phyloP scores from a whole-genome alignment of 2,888 invertebrate species.

The Panopea generosa region DNA sequence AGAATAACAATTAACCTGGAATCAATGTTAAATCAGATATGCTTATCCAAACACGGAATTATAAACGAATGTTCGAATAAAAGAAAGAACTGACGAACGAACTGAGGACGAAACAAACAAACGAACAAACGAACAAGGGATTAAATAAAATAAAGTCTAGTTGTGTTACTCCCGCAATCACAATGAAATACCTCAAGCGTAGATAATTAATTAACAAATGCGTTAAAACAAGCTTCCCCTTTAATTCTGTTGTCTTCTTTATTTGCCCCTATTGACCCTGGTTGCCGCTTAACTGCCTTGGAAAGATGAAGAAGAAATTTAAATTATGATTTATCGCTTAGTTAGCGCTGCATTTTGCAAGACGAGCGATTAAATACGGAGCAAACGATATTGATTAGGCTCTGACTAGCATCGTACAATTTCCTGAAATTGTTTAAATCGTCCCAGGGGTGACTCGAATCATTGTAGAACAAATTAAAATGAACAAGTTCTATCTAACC shows the following conservation, averaged over 20 bases:
- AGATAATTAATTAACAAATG: too few species aligned
- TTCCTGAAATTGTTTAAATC: constrained; percentile 48
- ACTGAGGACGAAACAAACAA: too few species aligned
- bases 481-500: constrained; percentile 62
- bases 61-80: too few species aligned
- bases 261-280: constrained; percentile 7
- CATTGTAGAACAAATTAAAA: constrained; percentile 55
- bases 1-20: too few species aligned
- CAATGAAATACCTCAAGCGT: too few species aligned
- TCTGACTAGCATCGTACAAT: constrained; percentile 22
- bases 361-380: constrained; percentile 1
- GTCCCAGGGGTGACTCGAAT: constrained; percentile 42
- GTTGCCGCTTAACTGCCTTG: neutral
- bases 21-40: too few species aligned
- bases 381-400: constrained; percentile 26
- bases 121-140: too few species aligned
- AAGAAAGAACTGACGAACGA: too few species aligned
- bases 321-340: constrained; percentile 14
- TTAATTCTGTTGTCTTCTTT: constrained; percentile 1
- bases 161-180: too few species aligned
- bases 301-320: constrained; percentile 1
- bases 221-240: neutral
- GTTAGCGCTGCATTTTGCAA: constrained; percentile 7
- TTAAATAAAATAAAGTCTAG: too few species aligned
- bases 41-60: too few species aligned